phyloP scores from a whole-genome alignment of 2,113 vertebrate genomes.

The Acanthochromis polyacanthus region DNA sequence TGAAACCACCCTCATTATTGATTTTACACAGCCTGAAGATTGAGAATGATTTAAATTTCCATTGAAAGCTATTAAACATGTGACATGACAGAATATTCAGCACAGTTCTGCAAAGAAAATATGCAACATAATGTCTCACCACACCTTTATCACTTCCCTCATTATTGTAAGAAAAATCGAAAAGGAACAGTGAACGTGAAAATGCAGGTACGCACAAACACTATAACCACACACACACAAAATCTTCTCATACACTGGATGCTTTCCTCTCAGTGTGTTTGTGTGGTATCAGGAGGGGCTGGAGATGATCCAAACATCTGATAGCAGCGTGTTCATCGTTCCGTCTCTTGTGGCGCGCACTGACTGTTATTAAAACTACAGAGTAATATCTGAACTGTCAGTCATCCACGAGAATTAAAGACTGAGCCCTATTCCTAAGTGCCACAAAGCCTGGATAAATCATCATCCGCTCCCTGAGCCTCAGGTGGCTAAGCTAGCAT shows the following conservation, averaged over 20 bases:
- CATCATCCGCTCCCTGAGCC: constrained; percentile 33
- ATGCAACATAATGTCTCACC: not conserved
- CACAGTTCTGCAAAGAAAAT: not conserved
- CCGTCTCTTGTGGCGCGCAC: constrained; percentile 54
- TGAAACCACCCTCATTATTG: not conserved
- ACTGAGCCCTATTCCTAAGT: constrained; percentile 33
- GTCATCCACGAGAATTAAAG: constrained; percentile 68
- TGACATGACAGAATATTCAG: too few species aligned
- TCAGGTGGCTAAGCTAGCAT: constrained; percentile 2
- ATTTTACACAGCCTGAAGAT: not conserved
- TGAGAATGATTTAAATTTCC: not conserved
- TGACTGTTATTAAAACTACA: constrained; percentile 80
- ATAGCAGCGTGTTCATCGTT: constrained; percentile 60
- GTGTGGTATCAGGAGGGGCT: constrained; percentile 4
- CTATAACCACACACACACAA: constrained; percentile 7
- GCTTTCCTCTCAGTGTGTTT: constrained; percentile 17
- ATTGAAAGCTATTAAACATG: not conserved
- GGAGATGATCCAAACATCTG: constrained; percentile 58
- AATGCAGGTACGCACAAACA: constrained; percentile 7
- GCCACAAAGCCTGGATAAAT: constrained; percentile 41
- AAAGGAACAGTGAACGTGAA: constrained; percentile 6
- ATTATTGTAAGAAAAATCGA: constrained; percentile 7
- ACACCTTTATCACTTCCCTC: not conserved
- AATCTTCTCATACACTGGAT: constrained; percentile 16
- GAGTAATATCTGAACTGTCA: constrained; percentile 81